Conservation (phyloP, 2,113 vertebrate genomes). For the Hydrolagus affinis region DNA sequence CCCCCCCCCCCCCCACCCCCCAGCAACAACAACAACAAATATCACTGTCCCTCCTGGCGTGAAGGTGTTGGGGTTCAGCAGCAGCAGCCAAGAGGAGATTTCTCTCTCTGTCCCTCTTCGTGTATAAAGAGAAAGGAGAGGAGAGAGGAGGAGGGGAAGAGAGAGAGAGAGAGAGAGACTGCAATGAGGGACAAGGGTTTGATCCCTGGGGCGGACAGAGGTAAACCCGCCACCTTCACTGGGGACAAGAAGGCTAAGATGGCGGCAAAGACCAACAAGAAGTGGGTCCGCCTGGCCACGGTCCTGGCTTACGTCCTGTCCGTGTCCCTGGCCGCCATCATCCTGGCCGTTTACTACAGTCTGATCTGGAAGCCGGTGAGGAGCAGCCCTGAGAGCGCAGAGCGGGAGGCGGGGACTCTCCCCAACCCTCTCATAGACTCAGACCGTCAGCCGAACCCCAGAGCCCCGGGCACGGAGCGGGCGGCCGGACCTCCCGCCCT, state of each 20-base stretch:
- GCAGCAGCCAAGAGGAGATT: no score
- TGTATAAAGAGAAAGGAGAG: no score
- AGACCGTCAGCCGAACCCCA: not conserved
- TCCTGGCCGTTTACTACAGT: conserved; percentile 94
- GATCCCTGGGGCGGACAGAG: conserved; percentile 83
- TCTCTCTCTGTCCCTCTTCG: no score
- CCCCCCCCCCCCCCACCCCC: no score
- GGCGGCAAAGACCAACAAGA: conserved; percentile 97
- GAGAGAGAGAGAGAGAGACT: not conserved
- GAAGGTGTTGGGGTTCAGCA: no score
- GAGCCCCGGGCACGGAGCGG: not conserved
- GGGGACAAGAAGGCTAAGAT: conserved; percentile 98
- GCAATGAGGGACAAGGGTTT: conserved; percentile 82
- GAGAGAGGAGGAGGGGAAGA: no score
- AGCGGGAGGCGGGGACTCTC: not conserved
- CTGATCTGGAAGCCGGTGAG: conserved; percentile 85
- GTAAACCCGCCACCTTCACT: conserved; percentile 93
- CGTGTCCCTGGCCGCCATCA: conserved; percentile 92
- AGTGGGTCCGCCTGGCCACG: conserved; percentile 95
- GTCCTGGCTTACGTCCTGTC: conserved; percentile 94
- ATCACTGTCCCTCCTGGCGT: no score
- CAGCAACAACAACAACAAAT: no score
- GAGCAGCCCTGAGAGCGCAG: conserved; percentile 40
- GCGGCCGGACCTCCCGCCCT: no score
- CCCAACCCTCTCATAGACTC: not conserved